Conservation (phyloP, 2,113 vertebrate species). For the Mus spicilegus region DNA sequence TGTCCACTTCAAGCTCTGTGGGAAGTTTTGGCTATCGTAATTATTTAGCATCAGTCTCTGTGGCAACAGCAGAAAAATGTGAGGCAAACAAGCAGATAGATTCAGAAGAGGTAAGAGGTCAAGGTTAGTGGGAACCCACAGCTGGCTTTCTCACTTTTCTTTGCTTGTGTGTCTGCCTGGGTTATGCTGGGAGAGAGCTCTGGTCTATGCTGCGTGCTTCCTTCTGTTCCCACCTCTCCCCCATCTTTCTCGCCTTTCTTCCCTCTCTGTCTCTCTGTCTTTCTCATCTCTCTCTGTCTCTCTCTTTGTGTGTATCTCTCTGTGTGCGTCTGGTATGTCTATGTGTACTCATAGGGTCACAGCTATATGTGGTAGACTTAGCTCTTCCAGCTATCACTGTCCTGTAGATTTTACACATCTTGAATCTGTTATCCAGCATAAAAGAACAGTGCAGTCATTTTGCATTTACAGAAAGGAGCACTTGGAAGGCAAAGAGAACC, state of each 20-base stretch:
- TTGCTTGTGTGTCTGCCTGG: background rate
- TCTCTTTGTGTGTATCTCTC: background rate
- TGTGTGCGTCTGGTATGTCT: background rate
- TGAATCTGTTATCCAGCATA: background rate
- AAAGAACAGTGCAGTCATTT: background rate
- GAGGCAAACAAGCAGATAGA: slow-evolving; percentile 37
- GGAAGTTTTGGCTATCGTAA: slow-evolving; percentile 3
- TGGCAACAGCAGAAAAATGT: slow-evolving; percentile 43
- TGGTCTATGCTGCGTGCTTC: background rate
- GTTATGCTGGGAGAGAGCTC: background rate
- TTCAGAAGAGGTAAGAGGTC: slow-evolving; percentile 15
- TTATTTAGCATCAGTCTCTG: slow-evolving; percentile 58
- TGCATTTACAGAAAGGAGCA: background rate
- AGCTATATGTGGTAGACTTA: background rate
- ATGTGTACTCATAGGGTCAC: background rate
- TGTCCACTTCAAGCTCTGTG: background rate
- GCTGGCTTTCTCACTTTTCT: slow-evolving; percentile 10
- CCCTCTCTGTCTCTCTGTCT: background rate
- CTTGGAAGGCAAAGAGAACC: background rate
- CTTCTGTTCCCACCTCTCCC: background rate
- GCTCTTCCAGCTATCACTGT: background rate
- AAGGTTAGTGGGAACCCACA: background rate
- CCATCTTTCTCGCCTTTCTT: background rate
- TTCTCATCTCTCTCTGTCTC: background rate
- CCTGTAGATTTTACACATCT: background rate